Evolutionary conservation across 2,113 vertebrate genomes (phyloP), one percentile per base, ranked within the genome.

Genomic region (Ictidomys tridecemlineatus): DNA sequence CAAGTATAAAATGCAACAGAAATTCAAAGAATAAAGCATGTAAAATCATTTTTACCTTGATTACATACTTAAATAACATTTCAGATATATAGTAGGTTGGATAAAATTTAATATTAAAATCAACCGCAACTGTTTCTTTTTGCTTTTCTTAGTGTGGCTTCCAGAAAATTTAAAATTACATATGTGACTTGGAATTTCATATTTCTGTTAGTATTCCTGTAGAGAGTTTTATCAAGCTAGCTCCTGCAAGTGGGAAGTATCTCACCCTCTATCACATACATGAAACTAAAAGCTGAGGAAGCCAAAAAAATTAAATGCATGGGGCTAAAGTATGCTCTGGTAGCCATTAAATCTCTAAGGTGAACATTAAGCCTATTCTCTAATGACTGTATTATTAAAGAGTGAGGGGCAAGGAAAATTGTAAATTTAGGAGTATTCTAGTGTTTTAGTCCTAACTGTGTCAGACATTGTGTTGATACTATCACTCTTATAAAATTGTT

Each of bases 361-460:
- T 58, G 39, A 28, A 53, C 76, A 70, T 95, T 72, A 86, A 5
- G 48, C 42, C 34, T 73, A 0, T 67, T 91, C 45, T 89, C 69
- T 91, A 93, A 76, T 96, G 69, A 61, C 70, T 97, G 73, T 37
- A 58, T 92, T 95, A 72, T 83, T 84, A 74, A 94, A 87, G 58
- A 37, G 14, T 85, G 79, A 79, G 63, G 61, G 93, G 34, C 69
- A 58, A 80, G 80, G 84, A 85, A 69, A 34, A 34, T 78, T 91
- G 96, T 86, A 89, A 92, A 72, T 37, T 89, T 89, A 85, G 39
- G 86, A 86, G 83, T 39, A 22, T 92, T 78, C 56, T 83, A 78
- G 83, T 85, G 12, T 92, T 89, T n/a, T n/a, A n/a, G n/a, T n/a
- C n/a, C n/a, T 74, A 93, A 73, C 91, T 8, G 0, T 95, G 53